Evolutionary conservation across 2,888 invertebrate genomes (phyloP).

Genomic region (Pterostichus niger): DNA sequence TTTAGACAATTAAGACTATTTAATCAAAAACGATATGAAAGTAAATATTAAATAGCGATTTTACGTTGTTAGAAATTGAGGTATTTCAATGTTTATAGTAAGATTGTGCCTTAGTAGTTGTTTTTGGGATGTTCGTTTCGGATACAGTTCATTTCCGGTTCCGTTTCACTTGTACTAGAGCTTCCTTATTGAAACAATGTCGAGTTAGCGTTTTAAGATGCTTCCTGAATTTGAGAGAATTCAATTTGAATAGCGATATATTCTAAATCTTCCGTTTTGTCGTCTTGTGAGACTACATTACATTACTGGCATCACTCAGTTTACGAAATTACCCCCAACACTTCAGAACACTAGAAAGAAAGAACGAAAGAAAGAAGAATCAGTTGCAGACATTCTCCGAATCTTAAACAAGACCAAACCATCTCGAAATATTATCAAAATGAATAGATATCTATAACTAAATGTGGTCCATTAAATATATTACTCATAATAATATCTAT

Average conservation of each 20-base stretch:
- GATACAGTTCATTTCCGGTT: conserved; percentile 43
- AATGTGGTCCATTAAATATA: conserved; percentile 72
- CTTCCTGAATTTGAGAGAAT: conserved; percentile 63
- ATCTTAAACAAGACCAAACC: conserved; percentile 50
- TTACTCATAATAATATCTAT: conserved; percentile 71
- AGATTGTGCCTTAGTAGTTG: conserved; percentile 76
- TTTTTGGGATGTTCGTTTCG: conserved; percentile 70
- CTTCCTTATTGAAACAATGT: conserved; percentile 62
- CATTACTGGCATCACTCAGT: conserved; percentile 12
- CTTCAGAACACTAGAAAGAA: not conserved
- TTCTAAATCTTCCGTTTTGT: conserved; percentile 75
- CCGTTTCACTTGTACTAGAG: conserved; percentile 58
- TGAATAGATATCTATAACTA: conserved; percentile 69
- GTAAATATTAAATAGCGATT: conserved; percentile 63
- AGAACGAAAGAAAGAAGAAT: not conserved
- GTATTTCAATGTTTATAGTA: conserved; percentile 70
- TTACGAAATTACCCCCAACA: not conserved
- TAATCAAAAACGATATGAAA: conserved; percentile 55
- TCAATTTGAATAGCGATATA: conserved; percentile 73
- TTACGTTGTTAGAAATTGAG: conserved; percentile 61
- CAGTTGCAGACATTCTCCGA: conserved; percentile 15
- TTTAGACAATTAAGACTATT: conserved; percentile 44
- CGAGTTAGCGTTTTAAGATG: conserved; percentile 54
- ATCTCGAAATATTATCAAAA: conserved; percentile 64
- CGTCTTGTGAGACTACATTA: conserved; percentile 37